Percentiles rank a stretch among this genome's conserved stretches.
These are phyloP conservation scores for Trichopoda pennipes DNA, from an alignment of 2,888 invertebrate species.

Conservation along the genomic window DNA sequence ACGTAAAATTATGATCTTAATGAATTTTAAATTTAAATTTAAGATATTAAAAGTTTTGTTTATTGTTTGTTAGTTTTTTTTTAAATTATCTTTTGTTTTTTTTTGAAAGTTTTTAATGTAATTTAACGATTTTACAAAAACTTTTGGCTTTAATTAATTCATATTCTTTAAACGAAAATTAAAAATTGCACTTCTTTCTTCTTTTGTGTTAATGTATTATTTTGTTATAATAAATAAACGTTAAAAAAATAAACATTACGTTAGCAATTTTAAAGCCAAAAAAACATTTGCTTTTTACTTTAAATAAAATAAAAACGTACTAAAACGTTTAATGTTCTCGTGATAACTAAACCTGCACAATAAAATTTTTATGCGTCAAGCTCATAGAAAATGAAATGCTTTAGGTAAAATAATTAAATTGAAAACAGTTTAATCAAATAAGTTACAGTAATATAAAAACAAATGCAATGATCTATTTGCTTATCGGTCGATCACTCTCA, in stretches of 20 bases:
- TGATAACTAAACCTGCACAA: conserved; percentile 54
- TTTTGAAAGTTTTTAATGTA: too few relatives aligned
- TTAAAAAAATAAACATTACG: not conserved
- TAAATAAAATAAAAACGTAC: conserved; percentile 21
- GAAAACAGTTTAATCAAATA: conserved; percentile 20
- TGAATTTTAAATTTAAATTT: too few relatives aligned
- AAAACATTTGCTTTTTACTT: not conserved
- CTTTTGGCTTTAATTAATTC: too few relatives aligned
- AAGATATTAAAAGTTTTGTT: too few relatives aligned
- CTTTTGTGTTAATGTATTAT: too few relatives aligned
- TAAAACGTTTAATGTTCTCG: conserved; percentile 55
- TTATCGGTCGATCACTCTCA: conserved; percentile 66
- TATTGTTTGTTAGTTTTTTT: too few relatives aligned
- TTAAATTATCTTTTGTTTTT: too few relatives aligned
- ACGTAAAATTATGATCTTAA: too few relatives aligned
- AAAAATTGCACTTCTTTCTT: too few relatives aligned
- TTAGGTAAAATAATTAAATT: conserved; percentile 12
- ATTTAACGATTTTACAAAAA: too few relatives aligned
- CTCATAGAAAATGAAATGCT: conserved; percentile 46
- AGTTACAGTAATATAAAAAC: conserved; percentile 17
- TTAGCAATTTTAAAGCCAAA: conserved; percentile 17
- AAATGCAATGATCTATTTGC: conserved; percentile 57
- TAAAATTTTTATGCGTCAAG: conserved; percentile 36
- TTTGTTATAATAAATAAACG: not conserved
- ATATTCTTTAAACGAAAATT: too few relatives aligned